Evolutionary conservation across 1,140 invertebrate species (phyloP).

Genomic region (Leptinotarsa lineolata): DNA sequence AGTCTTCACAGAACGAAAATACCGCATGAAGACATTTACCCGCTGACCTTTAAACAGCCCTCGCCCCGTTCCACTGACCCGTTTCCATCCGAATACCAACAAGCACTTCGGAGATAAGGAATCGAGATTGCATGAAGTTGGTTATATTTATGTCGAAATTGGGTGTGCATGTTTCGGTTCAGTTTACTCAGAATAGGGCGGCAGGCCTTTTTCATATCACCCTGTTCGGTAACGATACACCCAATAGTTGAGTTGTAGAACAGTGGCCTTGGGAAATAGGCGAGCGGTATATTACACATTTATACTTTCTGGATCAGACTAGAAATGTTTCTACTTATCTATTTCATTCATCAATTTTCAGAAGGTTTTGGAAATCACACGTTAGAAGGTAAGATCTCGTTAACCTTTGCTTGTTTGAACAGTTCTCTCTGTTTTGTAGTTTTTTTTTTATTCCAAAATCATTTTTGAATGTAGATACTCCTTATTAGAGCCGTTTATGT

Average conservation of each 20-base stretch:
- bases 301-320: too few species aligned
- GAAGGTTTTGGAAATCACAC: too few species aligned
- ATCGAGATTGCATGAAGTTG: constrained; percentile 16
- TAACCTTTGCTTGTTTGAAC: too few species aligned
- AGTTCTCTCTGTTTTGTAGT: too few species aligned
- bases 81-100: neutral
- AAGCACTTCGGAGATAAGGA: neutral
- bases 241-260: neutral
- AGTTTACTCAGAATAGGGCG: constrained; percentile 1
- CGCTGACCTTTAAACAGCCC: neutral
- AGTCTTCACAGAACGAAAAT: too few species aligned
- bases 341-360: too few species aligned
- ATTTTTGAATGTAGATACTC: too few species aligned
- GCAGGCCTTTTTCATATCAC: neutral
- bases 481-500: too few species aligned
- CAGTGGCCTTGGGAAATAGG: neutral
- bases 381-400: too few species aligned
- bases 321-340: too few species aligned
- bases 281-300: neutral
- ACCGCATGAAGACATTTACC: neutral
- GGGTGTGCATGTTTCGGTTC: constrained; percentile 20
- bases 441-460: too few species aligned
- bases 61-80: neutral
- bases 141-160: constrained; percentile 12
- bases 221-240: neutral